Base-by-base conservation (phyloP, 53 echinoderm and acorn worm genomes). In the Holothuria leucospilota region DNA sequence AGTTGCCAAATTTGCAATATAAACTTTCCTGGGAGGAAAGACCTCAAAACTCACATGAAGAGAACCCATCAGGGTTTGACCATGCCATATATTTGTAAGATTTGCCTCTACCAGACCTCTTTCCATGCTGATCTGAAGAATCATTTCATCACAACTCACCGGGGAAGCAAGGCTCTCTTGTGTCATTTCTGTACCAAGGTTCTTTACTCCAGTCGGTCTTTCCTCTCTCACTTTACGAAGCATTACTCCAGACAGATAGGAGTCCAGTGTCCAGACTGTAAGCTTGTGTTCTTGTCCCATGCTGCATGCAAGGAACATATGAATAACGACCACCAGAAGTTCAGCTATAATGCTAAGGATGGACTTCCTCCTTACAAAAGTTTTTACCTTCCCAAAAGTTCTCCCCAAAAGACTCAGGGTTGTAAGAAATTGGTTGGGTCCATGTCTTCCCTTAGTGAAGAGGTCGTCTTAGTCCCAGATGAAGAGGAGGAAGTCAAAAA, bases 101-200 rank as follows among this genome's bases (percentile, higher is more conserved):
- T 80, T 61, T 80, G 80, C 61, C 80, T 80, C 8, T 80, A 30
- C 80, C 80, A 80, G 61, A 80, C 80, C 15, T 80, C 80, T 28
- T 80, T 80, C 30, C 80, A 80, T 34, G 38, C 60, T 16, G 80
- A 80, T 38, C 61, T 80, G 11, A 80, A 51, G 80, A 12, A 80
- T 29, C 80, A 80, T 38, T 80, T 80, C 29, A 20, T 80, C 29
- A 15, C 61, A 0, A 29, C 52, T 24, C 80, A 80, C 61, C 21
- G 80, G 13, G 80, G 80, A 24, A 80, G 59, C 27, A 80, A 80
- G 29, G 80, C 80, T 39, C 80, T 80, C 61, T 29, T 80, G 15
- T 80, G 80, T 13, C 61, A 80, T 21, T 80, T 80, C 53, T 80
- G 80, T 29, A 80, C 61, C 15, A 80, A 80, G 62, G 59, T 80